phyloP scores from a whole-genome alignment of 2,113 vertebrate species.

The Hemibagrus wyckioides region DNA sequence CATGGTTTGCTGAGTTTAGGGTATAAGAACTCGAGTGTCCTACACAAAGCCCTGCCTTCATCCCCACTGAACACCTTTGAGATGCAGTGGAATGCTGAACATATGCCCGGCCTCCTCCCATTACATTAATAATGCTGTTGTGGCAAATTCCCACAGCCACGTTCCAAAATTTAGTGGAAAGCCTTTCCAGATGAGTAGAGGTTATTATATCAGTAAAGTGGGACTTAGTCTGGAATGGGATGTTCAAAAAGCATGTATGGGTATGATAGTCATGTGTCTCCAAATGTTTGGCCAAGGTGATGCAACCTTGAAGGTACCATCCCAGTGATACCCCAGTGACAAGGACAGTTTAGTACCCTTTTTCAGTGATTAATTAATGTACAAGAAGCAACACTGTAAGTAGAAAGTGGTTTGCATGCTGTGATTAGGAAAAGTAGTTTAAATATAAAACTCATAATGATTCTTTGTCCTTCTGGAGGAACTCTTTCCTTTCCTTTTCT shows the following conservation, averaged over 20 bases:
- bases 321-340: background rate
- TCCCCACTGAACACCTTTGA: background rate
- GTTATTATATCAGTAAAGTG: background rate
- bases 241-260: background rate
- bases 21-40: background rate
- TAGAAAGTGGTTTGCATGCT: background rate
- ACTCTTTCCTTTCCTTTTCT: background rate
- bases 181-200: background rate
- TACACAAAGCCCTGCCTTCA: background rate
- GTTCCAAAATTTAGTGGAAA: background rate
- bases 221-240: background rate
- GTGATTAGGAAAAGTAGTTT: background rate
- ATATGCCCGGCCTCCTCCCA: background rate
- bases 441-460: background rate
- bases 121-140: background rate
- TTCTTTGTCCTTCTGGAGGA: background rate
- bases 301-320: background rate
- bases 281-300: background rate
- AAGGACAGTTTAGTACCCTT: background rate
- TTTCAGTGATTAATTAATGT: slow-evolving; percentile 60
- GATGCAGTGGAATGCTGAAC: background rate
- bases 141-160: background rate
- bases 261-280: background rate
- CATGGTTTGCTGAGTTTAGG: background rate
- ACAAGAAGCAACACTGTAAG: slow-evolving; percentile 50